A percentile compares a stretch with the other conserved stretches of the same genome.
phyloP scores from a whole-genome alignment of 2,888 invertebrate species.

The Hydriomena furcata region DNA sequence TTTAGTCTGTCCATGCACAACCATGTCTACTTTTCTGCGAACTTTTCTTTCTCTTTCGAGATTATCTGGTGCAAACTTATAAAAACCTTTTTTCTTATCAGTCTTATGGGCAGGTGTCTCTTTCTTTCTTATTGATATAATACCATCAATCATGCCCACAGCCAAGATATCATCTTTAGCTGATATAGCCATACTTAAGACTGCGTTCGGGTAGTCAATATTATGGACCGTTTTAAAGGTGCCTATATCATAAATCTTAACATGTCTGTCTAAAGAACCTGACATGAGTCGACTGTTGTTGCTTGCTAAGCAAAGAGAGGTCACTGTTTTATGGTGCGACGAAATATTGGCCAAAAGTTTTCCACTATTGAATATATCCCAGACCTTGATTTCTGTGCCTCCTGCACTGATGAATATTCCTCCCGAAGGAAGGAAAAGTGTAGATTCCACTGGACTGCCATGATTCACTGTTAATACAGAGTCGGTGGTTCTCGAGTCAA shows the following conservation, averaged over 20 bases:
- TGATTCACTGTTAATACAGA: conserved; percentile 91
- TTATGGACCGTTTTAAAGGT: conserved; percentile 95
- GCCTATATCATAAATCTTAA: conserved; percentile 95
- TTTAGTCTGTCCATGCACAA: conserved; percentile 48
- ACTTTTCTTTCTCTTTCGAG: conserved; percentile 34
- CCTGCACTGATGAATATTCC: conserved; percentile 96
- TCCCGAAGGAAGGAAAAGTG: conserved; percentile 94
- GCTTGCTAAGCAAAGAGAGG: conserved; percentile 91
- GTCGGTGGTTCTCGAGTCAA: conserved; percentile 90
- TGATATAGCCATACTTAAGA: conserved; percentile 92
- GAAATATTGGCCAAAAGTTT: conserved; percentile 92
- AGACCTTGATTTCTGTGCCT: conserved; percentile 94
- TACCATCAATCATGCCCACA: conserved; percentile 96
- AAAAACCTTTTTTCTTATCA: conserved; percentile 61
- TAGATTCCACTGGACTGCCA: conserved; percentile 94
- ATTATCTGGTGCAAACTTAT: conserved; percentile 82
- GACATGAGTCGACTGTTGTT: conserved; percentile 93
- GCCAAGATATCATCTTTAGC: conserved; percentile 92
- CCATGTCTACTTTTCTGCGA: conserved; percentile 12
- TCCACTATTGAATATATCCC: conserved; percentile 96
- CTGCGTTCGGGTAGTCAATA: conserved; percentile 94
- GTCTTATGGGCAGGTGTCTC: conserved; percentile 80
- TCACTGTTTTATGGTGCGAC: conserved; percentile 98
- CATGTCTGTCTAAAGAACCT: conserved; percentile 95
- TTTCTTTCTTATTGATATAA: conserved; percentile 92